Percentiles rank a stretch among this genome's conserved stretches.
Conservation (phyloP, 2,113 vertebrate genomes). For the Pangasianodon gigas region DNA sequence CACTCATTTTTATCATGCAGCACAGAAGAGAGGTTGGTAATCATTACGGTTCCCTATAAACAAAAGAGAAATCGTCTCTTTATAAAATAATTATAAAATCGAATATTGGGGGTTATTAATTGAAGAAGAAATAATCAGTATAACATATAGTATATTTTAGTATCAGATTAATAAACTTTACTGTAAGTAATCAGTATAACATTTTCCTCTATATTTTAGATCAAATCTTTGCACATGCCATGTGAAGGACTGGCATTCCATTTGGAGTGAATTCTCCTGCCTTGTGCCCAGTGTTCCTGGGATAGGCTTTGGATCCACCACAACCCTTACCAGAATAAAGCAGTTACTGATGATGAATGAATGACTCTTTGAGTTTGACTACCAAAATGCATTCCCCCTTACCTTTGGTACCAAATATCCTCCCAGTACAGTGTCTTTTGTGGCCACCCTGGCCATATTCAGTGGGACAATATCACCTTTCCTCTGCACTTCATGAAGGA, state of each 20-base stretch:
- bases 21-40: constrained; percentile 74
- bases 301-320: not conserved
- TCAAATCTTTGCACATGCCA: not conserved
- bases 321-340: not conserved
- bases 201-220: not conserved
- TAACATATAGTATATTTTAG: not conserved
- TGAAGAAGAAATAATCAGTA: not conserved
- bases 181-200: not conserved
- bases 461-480: constrained; percentile 69
- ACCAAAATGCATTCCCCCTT: not conserved
- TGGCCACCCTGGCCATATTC: constrained; percentile 57
- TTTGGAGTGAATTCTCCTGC: not conserved
- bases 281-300: not conserved
- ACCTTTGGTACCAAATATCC: constrained; percentile 72
- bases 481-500: constrained; percentile 75
- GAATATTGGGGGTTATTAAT: not conserved
- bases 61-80: not conserved
- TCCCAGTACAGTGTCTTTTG: constrained; percentile 53
- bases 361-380: not conserved
- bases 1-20: constrained; percentile 74
- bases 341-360: not conserved
- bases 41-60: constrained; percentile 69
- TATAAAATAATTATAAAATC: not conserved
- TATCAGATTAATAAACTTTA: not conserved
- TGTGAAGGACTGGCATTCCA: not conserved